Evolutionary conservation across 2,113 vertebrate genomes (phyloP).

Genomic region (Cololabis saira): DNA sequence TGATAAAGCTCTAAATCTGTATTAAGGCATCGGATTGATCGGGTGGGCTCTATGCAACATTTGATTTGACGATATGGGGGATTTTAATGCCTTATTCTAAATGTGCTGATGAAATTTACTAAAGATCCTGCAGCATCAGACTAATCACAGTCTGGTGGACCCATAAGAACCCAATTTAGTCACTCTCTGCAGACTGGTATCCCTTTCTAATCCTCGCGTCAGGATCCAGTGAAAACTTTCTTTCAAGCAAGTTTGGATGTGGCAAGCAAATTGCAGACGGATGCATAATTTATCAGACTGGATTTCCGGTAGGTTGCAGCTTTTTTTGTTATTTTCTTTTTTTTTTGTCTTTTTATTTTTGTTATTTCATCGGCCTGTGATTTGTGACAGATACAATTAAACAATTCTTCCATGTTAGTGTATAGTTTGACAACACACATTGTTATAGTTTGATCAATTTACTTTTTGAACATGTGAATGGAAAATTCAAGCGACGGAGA

Average conservation of each 20-base stretch:
- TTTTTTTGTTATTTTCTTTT: neutral
- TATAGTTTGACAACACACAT: no score
- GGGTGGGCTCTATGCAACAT: neutral
- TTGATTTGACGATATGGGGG: slow-evolving; percentile 5
- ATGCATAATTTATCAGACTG: slow-evolving; percentile 78
- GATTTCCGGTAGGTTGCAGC: slow-evolving; percentile 71
- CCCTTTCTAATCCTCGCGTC: slow-evolving; percentile 20
- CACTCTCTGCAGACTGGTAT: slow-evolving; percentile 16
- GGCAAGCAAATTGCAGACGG: slow-evolving; percentile 73
- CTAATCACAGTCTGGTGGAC: slow-evolving; percentile 7
- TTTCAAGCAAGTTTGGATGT: slow-evolving; percentile 63
- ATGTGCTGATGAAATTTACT: neutral
- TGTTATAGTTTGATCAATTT: neutral
- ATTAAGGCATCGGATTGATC: slow-evolving; percentile 15
- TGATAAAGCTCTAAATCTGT: slow-evolving; percentile 41
- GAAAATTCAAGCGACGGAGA: neutral
- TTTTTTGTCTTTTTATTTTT: neutral
- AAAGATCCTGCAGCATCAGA: slow-evolving; percentile 11
- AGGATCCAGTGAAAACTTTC: slow-evolving; percentile 23
- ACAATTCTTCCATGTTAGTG: neutral
- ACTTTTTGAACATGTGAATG: neutral
- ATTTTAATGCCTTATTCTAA: neutral
- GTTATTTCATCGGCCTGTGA: neutral
- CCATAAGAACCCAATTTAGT: slow-evolving; percentile 2
- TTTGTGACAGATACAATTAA: no score